A percentile compares a stretch with the other conserved stretches of the same genome.
Evolutionary conservation across 2,113 vertebrate species (phyloP).

Genomic region (Sylvietta virens): DNA sequence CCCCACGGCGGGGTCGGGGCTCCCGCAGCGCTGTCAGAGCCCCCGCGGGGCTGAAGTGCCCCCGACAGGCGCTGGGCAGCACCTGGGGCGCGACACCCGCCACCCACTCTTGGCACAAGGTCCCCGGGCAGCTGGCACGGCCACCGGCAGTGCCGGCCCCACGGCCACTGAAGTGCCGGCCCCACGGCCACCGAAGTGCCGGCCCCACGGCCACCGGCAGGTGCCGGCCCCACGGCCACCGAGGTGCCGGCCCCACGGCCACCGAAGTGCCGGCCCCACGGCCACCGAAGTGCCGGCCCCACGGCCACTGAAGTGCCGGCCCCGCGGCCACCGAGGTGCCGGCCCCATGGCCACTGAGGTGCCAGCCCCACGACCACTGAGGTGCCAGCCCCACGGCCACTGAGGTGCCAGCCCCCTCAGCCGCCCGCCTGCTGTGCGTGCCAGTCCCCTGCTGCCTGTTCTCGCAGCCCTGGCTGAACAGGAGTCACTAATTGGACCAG

Average conservation of each 20-base stretch:
- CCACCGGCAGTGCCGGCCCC: not conserved
- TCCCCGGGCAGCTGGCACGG: not conserved
- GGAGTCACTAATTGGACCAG: not conserved
- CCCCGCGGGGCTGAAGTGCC: rapidly evolving
- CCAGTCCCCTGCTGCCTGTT: not conserved
- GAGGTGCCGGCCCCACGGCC: not conserved
- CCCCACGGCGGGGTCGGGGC: rapidly evolving
- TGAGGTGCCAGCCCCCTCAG: not conserved
- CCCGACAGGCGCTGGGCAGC: rapidly evolving
- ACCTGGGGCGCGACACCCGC: not conserved
- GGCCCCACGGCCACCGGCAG: not conserved
- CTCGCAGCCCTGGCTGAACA: not conserved
- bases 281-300: too few species aligned
- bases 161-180: too few species aligned
- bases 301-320: too few species aligned
- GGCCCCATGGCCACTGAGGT: not conserved
- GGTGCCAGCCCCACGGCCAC: not conserved
- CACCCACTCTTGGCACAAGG: not conserved
- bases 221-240: not conserved
- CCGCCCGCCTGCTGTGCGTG: not conserved
- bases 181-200: too few species aligned
- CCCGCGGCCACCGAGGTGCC: too few species aligned
- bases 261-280: not conserved
- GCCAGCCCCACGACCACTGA: too few species aligned
- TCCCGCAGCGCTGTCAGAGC: not conserved